phyloP scores from a whole-genome alignment of 2,888 invertebrate species.

The Hirtodrosophila trivittata region DNA sequence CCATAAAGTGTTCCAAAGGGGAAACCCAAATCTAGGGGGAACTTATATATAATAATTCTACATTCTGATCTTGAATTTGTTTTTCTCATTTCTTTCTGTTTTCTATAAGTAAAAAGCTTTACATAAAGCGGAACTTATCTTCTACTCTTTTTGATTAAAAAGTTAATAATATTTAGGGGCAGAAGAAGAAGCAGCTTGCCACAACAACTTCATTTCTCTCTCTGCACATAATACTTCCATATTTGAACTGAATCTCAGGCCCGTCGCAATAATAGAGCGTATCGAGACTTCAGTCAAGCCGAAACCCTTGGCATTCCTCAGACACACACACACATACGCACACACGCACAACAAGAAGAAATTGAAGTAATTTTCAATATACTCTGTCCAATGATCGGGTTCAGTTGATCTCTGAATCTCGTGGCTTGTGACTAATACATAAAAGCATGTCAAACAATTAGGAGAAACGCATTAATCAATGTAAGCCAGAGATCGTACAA shows the following conservation, averaged over 20 bases:
- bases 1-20: neutral
- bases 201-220: no score
- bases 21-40: neutral
- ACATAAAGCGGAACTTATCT: no score
- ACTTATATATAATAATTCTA: no score
- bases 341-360: conserved; percentile 2
- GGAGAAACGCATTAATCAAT: conserved; percentile 59
- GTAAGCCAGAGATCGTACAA: conserved; percentile 32
- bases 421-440: conserved; percentile 52
- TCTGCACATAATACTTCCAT: no score
- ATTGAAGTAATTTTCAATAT: conserved; percentile 21
- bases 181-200: no score
- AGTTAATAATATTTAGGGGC: no score
- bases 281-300: conserved; percentile 9
- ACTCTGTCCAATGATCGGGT: conserved; percentile 35
- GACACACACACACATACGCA: neutral
- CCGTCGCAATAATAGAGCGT: conserved; percentile 25
- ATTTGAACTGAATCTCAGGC: neutral
- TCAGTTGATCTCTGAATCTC: conserved; percentile 17
- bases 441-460: conserved; percentile 57
- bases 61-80: no score
- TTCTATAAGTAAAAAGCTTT: no score
- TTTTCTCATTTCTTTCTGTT: no score
- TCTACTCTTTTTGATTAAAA: no score
- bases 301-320: conserved; percentile 10